Percentiles rank a stretch among this genome's conserved stretches.
Evolutionary conservation across 1,140 invertebrate genomes (phyloP).

Genomic region (Zaprionus nigranus): DNA sequence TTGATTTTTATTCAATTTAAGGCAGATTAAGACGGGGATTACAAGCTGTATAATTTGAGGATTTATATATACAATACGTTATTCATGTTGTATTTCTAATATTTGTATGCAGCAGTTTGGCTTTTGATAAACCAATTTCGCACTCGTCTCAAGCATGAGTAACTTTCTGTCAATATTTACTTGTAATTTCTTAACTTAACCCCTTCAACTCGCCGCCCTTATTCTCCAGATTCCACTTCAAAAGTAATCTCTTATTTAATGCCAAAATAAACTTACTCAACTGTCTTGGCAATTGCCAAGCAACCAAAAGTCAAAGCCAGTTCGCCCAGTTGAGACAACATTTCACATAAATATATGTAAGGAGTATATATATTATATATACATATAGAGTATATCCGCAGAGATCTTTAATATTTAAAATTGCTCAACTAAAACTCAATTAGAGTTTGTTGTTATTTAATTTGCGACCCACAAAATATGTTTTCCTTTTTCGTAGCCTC

Average conservation of each 20-base stretch:
- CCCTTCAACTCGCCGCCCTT: neutral
- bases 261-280: constrained; percentile 5
- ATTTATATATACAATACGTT: neutral
- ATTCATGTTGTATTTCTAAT: neutral
- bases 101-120: neutral
- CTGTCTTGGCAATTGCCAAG: neutral
- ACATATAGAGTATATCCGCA: neutral
- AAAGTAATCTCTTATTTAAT: neutral
- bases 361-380: neutral
- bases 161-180: neutral
- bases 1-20: neutral
- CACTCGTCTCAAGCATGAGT: neutral
- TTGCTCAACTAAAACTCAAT: constrained; percentile 70
- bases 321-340: neutral
- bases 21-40: neutral
- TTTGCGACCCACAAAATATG: constrained; percentile 52
- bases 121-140: neutral
- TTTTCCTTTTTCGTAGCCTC: constrained; percentile 32
- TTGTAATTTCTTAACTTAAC: neutral
- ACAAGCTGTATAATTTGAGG: neutral
- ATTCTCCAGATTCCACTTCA: neutral
- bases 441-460: constrained; percentile 77
- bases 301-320: neutral
- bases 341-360: neutral
- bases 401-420: constrained; percentile 54